Conservation (phyloP, 2,888 invertebrate species). For the Perizoma affinitatum region DNA sequence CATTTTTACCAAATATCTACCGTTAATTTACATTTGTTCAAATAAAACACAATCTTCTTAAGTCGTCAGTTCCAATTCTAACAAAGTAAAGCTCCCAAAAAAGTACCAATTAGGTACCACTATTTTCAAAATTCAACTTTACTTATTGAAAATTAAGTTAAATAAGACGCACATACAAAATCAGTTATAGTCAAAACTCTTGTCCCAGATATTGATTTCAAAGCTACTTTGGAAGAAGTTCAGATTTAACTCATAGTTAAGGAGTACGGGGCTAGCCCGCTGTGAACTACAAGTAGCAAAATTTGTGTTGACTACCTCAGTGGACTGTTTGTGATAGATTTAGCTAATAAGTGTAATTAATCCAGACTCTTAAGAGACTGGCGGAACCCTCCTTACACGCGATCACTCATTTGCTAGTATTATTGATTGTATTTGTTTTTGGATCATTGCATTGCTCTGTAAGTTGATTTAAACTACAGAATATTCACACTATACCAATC, state of each 20-base stretch:
- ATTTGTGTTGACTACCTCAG: conserved; percentile 79
- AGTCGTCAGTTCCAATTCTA: conserved; percentile 6
- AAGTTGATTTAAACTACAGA: no score
- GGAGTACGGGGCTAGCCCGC: conserved; percentile 46
- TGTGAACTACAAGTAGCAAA: conserved; percentile 42
- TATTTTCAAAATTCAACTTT: neutral
- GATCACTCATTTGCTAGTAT: no score
- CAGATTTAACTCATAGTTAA: conserved; percentile 62
- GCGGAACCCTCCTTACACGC: no score
- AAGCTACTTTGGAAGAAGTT: conserved; percentile 60
- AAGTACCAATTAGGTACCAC: no score
- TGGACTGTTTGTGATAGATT: conserved; percentile 81
- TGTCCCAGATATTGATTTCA: conserved; percentile 74
- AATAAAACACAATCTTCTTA: conserved; percentile 19
- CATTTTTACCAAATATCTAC: conserved; percentile 58
- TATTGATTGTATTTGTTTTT: no score
- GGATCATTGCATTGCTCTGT: no score
- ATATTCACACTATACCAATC: no score
- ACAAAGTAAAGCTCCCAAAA: conserved; percentile 6
- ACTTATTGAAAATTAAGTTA: conserved; percentile 1
- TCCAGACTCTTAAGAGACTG: no score
- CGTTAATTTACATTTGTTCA: conserved; percentile 45
- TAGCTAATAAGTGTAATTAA: conserved; percentile 83
- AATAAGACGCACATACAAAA: conserved; percentile 60
- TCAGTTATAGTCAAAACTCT: conserved; percentile 77